These are phyloP conservation scores for Meteorus cinctellus DNA, from an alignment of 2,888 invertebrate species.

Conservation along the genomic window DNA sequence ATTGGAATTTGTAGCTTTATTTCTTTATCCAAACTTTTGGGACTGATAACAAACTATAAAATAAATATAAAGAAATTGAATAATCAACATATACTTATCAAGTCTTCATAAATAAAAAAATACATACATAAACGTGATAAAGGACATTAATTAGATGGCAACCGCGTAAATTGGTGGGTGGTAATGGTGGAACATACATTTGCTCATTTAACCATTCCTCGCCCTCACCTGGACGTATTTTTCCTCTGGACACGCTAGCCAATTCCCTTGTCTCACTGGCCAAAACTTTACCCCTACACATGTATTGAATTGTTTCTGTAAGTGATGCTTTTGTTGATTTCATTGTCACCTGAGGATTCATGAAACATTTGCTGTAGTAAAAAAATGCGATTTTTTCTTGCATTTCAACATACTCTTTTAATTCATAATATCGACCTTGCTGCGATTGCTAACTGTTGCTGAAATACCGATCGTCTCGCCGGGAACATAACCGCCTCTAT, in stretches of 20 bases:
- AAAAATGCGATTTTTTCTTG: background rate
- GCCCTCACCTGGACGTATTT: constrained; percentile 85
- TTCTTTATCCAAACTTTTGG: constrained; percentile 93
- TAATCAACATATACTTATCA: background rate
- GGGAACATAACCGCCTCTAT: constrained; percentile 95
- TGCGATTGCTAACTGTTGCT: constrained; percentile 89
- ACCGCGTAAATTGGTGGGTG: constrained; percentile 94
- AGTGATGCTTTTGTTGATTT: constrained; percentile 90
- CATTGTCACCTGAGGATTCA: constrained; percentile 76
- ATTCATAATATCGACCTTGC: constrained; percentile 76
- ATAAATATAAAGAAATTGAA: constrained; percentile 34
- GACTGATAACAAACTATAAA: constrained; percentile 89
- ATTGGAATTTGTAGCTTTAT: constrained; percentile 94
- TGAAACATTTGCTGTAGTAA: background rate
- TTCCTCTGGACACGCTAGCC: constrained; percentile 85
- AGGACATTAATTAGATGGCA: constrained; percentile 95
- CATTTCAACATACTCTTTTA: background rate
- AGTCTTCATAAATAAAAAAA: background rate
- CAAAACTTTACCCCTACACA: constrained; percentile 88
- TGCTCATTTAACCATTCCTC: constrained; percentile 92
- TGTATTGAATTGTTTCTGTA: constrained; percentile 92
- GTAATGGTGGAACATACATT: constrained; percentile 93
- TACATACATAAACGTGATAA: constrained; percentile 92
- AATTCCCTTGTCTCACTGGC: constrained; percentile 91
- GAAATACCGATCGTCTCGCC: constrained; percentile 93